Conservation (phyloP, 1,140 invertebrate species). For the Matsumurasca onukii region DNA sequence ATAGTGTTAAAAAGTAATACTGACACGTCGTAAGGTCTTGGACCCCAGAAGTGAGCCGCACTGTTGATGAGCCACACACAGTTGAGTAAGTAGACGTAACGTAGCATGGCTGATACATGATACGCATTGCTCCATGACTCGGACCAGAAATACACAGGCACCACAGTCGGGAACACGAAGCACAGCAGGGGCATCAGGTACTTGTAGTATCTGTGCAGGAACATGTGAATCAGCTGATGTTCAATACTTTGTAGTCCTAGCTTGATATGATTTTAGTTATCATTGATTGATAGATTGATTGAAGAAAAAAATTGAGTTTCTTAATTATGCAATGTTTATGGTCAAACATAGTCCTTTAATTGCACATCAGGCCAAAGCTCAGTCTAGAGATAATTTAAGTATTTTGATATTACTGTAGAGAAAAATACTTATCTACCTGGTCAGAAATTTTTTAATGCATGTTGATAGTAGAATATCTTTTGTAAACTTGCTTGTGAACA, state of each 20-base stretch:
- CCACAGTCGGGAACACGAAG: constrained; percentile 60
- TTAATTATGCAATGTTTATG: not conserved
- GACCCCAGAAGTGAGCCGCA: constrained; percentile 63
- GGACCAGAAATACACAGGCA: constrained; percentile 64
- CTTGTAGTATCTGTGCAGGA: constrained; percentile 50
- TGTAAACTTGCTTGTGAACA: too few relatives aligned
- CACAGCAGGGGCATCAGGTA: constrained; percentile 79
- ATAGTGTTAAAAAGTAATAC: too few relatives aligned
- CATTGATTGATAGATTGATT: not conserved
- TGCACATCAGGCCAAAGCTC: too few relatives aligned
- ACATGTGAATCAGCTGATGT: not conserved
- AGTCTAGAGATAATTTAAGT: too few relatives aligned
- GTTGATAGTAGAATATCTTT: too few relatives aligned
- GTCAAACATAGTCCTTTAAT: not conserved
- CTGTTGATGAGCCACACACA: constrained; percentile 71
- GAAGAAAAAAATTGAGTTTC: not conserved
- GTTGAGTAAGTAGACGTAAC: constrained; percentile 61
- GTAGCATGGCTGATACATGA: constrained; percentile 53
- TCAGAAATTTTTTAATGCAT: too few relatives aligned
- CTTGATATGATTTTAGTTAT: not conserved
- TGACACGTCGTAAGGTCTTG: constrained; percentile 64
- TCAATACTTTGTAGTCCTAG: not conserved
- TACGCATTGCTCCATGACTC: constrained; percentile 55
- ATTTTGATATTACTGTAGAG: too few relatives aligned
- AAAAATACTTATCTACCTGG: too few relatives aligned